These are phyloP conservation scores for Mactromeris polynyma DNA, from an alignment of 2,888 invertebrate species.

Conservation along the genomic window DNA sequence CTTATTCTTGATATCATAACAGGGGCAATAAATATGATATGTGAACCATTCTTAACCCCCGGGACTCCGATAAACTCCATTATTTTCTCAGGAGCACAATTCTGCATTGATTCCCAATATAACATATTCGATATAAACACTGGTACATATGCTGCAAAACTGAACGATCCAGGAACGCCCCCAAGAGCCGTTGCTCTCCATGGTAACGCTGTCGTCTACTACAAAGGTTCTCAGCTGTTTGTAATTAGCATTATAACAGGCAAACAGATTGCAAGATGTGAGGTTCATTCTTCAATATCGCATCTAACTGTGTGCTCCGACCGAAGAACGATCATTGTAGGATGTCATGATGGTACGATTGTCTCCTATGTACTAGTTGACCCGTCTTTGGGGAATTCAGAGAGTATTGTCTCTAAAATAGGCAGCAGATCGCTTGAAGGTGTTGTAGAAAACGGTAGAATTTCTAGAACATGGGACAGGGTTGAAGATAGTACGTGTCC, in stretches of 20 bases:
- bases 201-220: conserved; percentile 81
- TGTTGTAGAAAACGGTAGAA: conserved; percentile 49
- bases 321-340: conserved; percentile 84
- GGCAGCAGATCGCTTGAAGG: conserved; percentile 68
- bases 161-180: conserved; percentile 64
- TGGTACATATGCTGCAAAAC: conserved; percentile 74
- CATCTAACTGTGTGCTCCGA: conserved; percentile 80
- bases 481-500: conserved; percentile 73
- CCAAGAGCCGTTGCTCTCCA: conserved; percentile 80
- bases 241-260: conserved; percentile 79
- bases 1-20: conserved; percentile 81
- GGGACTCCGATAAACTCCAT: conserved; percentile 71
- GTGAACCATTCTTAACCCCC: conserved; percentile 81
- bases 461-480: conserved; percentile 82
- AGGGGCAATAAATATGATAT: conserved; percentile 81
- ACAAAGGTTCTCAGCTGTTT: conserved; percentile 70
- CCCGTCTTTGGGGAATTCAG: conserved; percentile 66
- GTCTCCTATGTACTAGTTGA: conserved; percentile 84
- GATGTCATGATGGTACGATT: conserved; percentile 84
- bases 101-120: conserved; percentile 83
- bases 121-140: conserved; percentile 81
- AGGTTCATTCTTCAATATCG: conserved; percentile 83
- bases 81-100: conserved; percentile 81
- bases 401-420: conserved; percentile 56
- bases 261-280: conserved; percentile 77